Conservation (phyloP, 2,888 invertebrate species). For the Piscicola geometra region DNA sequence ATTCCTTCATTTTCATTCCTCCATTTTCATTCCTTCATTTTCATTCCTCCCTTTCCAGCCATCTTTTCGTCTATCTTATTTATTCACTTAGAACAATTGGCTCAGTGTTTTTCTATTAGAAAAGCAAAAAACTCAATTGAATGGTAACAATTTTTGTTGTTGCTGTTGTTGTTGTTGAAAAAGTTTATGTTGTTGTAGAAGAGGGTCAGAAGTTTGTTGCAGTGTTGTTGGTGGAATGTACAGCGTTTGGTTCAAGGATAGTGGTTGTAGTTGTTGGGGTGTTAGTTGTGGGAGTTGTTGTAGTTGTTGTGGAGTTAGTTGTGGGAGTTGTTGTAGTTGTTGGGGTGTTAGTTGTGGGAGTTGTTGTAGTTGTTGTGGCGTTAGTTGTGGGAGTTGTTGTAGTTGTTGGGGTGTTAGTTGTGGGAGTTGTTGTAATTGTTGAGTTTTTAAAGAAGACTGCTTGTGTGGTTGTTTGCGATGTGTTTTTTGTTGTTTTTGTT, state of each 20-base stretch:
- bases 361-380: slow-evolving; percentile 11
- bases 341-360: slow-evolving; percentile 12
- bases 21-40: not conserved
- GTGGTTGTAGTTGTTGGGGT: slow-evolving; percentile 1
- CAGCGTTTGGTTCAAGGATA: not conserved
- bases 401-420: slow-evolving; percentile 18
- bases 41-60: slow-evolving; percentile 1
- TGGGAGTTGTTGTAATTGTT: not conserved
- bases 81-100: too few relatives aligned
- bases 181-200: too few relatives aligned
- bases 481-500: slow-evolving; percentile 14
- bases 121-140: too few relatives aligned
- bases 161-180: too few relatives aligned
- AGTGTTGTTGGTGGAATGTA: not conserved
- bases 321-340: slow-evolving; percentile 2
- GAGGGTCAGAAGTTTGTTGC: too few relatives aligned
- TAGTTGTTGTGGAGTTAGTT: not conserved
- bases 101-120: too few relatives aligned
- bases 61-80: not conserved
- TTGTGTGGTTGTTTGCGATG: slow-evolving; percentile 5
- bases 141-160: too few relatives aligned
- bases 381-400: slow-evolving; percentile 11
- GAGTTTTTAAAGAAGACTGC: not conserved
- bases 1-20: not conserved
- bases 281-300: slow-evolving; percentile 15